phyloP scores from a whole-genome alignment of 2,797 vertebrate species.

The Pangasius djambal region DNA sequence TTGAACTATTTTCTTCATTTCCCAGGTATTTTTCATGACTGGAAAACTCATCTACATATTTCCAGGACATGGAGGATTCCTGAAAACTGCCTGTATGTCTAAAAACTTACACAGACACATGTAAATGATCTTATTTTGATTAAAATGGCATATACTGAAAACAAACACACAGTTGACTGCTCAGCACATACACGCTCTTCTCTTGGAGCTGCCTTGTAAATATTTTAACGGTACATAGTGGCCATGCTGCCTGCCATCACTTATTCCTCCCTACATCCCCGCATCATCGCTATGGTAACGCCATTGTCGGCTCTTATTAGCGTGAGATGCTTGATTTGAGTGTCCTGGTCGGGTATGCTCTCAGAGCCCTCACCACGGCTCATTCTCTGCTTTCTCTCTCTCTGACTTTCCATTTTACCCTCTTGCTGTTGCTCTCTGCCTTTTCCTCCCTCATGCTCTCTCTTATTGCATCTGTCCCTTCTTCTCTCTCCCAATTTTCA shows the following conservation, averaged over 20 bases:
- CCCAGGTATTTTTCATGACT: neutral
- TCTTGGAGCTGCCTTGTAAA: constrained; percentile 33
- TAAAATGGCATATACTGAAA: neutral
- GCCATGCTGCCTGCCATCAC: constrained; percentile 35
- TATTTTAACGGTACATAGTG: constrained; percentile 49
- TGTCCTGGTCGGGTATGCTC: constrained; percentile 54
- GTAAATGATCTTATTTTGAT: neutral
- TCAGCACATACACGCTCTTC: neutral
- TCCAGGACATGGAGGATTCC: neutral
- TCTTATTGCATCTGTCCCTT: neutral
- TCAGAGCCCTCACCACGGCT: constrained; percentile 28
- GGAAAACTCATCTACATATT: neutral
- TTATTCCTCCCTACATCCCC: constrained; percentile 26
- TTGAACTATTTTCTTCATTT: neutral
- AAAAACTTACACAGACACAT: neutral
- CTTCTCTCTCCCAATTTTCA: neutral
- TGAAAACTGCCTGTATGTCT: too few relatives aligned
- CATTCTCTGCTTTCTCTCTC: neutral
- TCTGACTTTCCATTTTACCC: neutral
- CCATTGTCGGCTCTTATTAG: constrained; percentile 53
- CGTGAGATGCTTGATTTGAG: constrained; percentile 62
- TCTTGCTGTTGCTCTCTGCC: neutral
- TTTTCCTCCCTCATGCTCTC: neutral
- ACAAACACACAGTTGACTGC: constrained; percentile 9
- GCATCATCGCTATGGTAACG: constrained; percentile 53